Base-by-base conservation (phyloP, 2,888 invertebrate species). In the Trichogramma evanescens region DNA sequence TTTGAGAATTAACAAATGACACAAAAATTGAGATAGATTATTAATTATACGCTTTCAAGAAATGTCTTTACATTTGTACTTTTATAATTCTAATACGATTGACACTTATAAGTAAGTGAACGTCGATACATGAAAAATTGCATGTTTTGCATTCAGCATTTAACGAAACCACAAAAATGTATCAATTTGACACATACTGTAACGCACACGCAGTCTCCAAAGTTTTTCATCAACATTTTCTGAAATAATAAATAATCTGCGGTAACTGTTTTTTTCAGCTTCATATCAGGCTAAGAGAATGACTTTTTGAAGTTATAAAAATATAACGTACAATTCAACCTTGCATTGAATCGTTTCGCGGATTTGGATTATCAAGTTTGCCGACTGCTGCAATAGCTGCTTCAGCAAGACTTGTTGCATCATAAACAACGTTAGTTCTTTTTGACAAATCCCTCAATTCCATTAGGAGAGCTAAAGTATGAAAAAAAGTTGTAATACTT, bases 381-480 rank as follows among this genome's bases (percentile, higher is more conserved):
- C 26, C 26, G 13, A 89, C 88, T 38, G 93, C 91, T 71, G 87
- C 85, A 58, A 88, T 83, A 26, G 93, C 94, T 82, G 97, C 95
- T 62, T 95, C 93, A 7, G 93, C 91, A 71, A 97, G 82, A 60
- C 88, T 86, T 74, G 88, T 88, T 8, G 96, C 96, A 74, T 91
- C 89, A 50, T 93, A 88, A 70, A 97, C 82, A 71, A 97, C 93
- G 73, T 95, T 95, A 53, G 97, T 97, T 65, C 89, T 89, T 69
- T 93, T 95, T 78, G 94, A 93, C 70, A 97, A 82, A 75, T 90
- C 88, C 71, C 92, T 87, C 69, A 97, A 82, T 54, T 96, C 93
- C 80, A 93, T 94, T 69, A 95, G 83, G 67, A 95, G 95, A 76
- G 91, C 96, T 96, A 80, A n/a, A 82, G 83, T 65, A 65, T 65